Conservation (phyloP, 2,888 invertebrate species). For the Trilocha varians region DNA sequence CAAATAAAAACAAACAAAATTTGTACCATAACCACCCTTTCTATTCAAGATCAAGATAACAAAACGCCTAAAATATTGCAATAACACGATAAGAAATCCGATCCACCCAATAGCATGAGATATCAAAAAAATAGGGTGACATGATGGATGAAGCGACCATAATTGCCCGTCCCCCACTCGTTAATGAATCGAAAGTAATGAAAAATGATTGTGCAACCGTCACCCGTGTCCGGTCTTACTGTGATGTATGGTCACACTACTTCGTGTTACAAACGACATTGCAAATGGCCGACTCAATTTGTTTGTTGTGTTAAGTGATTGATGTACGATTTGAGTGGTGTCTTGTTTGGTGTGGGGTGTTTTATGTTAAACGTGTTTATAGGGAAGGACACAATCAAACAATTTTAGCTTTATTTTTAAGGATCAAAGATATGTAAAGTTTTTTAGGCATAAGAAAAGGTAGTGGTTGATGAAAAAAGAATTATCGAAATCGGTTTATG, state of each 20-base stretch:
- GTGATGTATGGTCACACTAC: slow-evolving; percentile 44
- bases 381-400: too few species aligned
- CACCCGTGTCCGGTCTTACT: not conserved
- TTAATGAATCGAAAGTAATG: slow-evolving; percentile 69
- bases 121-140: slow-evolving; percentile 50
- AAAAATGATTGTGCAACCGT: slow-evolving; percentile 50
- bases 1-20: not conserved
- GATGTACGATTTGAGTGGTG: slow-evolving; percentile 19
- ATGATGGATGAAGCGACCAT: slow-evolving; percentile 61
- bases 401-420: too few species aligned
- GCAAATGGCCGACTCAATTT: slow-evolving; percentile 32
- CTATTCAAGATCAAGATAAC: too few species aligned
- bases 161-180: slow-evolving; percentile 59
- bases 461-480: too few species aligned
- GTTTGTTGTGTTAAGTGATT: slow-evolving; percentile 13
- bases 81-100: slow-evolving; percentile 10
- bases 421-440: too few species aligned
- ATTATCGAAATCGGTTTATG: too few species aligned
- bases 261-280: slow-evolving; percentile 35
- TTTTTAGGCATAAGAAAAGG: too few species aligned
- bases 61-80: slow-evolving; percentile 10
- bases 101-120: slow-evolving; percentile 33
- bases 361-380: too few species aligned
- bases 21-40: too few species aligned
- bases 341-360: slow-evolving; percentile 4